A percentile compares a stretch with the other conserved stretches of the same genome.
Evolutionary conservation across 2,113 vertebrate genomes (phyloP).

Genomic region (Prunella himalayana): DNA sequence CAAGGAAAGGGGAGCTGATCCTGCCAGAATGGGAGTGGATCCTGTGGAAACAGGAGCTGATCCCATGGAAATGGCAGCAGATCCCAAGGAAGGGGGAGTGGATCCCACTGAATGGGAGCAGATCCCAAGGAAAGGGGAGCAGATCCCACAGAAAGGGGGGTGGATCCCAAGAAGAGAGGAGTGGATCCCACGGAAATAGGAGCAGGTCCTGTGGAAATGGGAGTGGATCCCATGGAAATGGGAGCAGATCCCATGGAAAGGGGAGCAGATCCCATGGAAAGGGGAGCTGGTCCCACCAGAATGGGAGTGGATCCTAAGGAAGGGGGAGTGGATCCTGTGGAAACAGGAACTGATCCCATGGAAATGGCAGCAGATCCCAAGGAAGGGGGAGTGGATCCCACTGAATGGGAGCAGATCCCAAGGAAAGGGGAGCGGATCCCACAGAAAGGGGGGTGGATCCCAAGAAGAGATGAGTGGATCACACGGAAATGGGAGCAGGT

Average conservation of each 20-base stretch:
- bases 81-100: fast-evolving
- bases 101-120: no score
- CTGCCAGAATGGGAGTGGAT: no score
- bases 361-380: fast-evolving
- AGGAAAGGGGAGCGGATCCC: not conserved
- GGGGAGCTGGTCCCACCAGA: no score
- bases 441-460: not conserved
- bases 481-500: fast-evolving
- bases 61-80: fast-evolving
- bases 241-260: fast-evolving
- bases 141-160: not conserved
- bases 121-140: not conserved
- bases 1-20: fast-evolving
- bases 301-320: no score
- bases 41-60: fast-evolving
- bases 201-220: fast-evolving
- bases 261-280: fast-evolving
- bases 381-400: not conserved
- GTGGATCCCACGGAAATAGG: not conserved
- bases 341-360: fast-evolving
- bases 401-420: not conserved
- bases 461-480: fast-evolving
- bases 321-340: no score
- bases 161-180: not conserved
- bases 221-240: fast-evolving